phyloP scores from a whole-genome alignment of 2,797 vertebrate species.

The Pagetopsis macropterus region DNA sequence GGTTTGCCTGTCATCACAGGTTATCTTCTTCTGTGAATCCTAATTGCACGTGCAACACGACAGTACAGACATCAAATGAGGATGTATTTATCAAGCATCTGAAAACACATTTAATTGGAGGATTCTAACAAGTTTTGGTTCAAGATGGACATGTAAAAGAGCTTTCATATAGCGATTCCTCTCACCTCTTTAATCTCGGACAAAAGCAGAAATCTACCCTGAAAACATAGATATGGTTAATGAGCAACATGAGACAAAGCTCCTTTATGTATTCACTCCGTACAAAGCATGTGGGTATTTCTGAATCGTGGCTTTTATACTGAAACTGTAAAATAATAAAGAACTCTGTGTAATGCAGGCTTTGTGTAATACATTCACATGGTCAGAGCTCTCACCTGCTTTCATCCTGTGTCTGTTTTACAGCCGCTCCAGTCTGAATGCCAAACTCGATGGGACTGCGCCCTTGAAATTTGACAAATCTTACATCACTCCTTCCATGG shows the following conservation, averaged over 20 bases:
- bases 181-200: not conserved
- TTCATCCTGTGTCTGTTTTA: conserved; percentile 44
- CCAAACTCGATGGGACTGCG: conserved; percentile 94
- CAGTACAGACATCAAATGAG: not conserved
- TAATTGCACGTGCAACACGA: conserved; percentile 5
- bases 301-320: conserved; percentile 2
- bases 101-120: too few relatives aligned
- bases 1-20: not conserved
- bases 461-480: conserved; percentile 96
- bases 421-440: conserved; percentile 97
- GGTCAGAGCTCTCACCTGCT: conserved; percentile 43
- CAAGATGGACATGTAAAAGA: not conserved
- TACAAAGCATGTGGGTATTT: not conserved
- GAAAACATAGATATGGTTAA: conserved; percentile 5
- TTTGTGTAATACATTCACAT: conserved; percentile 45
- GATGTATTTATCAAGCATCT: not conserved
- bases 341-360: conserved; percentile 10
- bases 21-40: not conserved
- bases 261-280: not conserved
- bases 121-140: too few relatives aligned
- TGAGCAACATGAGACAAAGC: conserved; percentile 1
- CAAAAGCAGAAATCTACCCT: not conserved
- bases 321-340: conserved; percentile 11
- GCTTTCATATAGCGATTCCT: conserved; percentile 6
- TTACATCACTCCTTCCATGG: conserved; percentile 97